Evolutionary conservation across 2,888 invertebrate genomes (phyloP), one percentile per base, ranked within the genome.

Genomic region (Acleris literana): DNA sequence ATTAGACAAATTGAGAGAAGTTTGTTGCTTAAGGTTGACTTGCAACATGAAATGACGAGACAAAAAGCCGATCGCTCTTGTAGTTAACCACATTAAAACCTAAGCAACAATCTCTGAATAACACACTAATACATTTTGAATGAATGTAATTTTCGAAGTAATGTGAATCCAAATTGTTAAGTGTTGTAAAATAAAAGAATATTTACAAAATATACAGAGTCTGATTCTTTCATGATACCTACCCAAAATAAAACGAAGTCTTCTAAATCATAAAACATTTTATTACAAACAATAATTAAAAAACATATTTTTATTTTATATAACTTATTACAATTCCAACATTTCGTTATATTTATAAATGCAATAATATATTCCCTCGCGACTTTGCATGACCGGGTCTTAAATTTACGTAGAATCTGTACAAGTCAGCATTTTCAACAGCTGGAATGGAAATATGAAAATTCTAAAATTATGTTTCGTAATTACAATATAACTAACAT

Each of bases 271-370:
- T 88, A 88, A 87, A 90, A 88, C 88, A 84, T 89, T 92, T 91
- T 91, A 92, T 89, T 91, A 89, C 85, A 92, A 92, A 92, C 91
- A 91, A 92, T 90, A 88, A 90, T 89, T 85, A 84, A 84, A 85
- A 85, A 88, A 88, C 87, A 88, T 85, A 85, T 83, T 84, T 66
- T 83, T 82, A 82, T 81, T 79, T 76, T 77, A 86, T 83, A 86
- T 81, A 85, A 85, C 84, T 83, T 83, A 76, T 72, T 77, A 89
- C 86, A 85, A 87, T 85, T 85, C 84, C 87, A 87, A 88, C 86
- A 84, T 86, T 87, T 85, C 84, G 83, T 81, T 82, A 65, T 67
- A 69, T 68, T 82, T 81, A 86, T 87, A 90, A 90, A 90, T 90
- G 90, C 90, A 87, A 83, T 86, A 80, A 77, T 80, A 82, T 25